Conservation (phyloP, 2,888 invertebrate species). For the Drosophila atripex region DNA sequence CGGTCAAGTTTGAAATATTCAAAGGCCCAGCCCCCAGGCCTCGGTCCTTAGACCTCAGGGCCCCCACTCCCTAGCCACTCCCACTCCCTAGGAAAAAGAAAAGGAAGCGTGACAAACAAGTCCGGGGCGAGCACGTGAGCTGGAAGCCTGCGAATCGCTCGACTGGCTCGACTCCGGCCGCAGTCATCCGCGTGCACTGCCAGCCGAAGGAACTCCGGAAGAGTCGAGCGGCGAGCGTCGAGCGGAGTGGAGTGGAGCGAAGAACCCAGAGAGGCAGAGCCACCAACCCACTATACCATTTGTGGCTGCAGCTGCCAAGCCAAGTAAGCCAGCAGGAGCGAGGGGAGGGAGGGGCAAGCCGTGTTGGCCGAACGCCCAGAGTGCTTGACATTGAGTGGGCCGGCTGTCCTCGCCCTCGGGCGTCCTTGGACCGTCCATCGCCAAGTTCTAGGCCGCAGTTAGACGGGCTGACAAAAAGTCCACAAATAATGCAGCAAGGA, state of each 20-base stretch:
- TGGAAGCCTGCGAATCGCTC: slow-evolving; percentile 30
- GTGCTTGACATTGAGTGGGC: slow-evolving; percentile 37
- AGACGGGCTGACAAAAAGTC: slow-evolving; percentile 13
- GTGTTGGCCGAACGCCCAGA: slow-evolving; percentile 41
- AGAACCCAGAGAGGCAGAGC: slow-evolving; percentile 2
- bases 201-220: slow-evolving; percentile 55
- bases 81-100: slow-evolving; percentile 8
- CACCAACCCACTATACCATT: slow-evolving; percentile 1
- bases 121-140: slow-evolving; percentile 60
- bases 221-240: not conserved
- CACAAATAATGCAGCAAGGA: slow-evolving; percentile 10
- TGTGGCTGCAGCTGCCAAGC: slow-evolving; percentile 43
- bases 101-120: slow-evolving; percentile 50
- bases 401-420: slow-evolving; percentile 40
- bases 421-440: slow-evolving; percentile 47
- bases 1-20: slow-evolving; percentile 74
- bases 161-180: slow-evolving; percentile 37
- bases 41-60: not conserved
- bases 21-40: slow-evolving; percentile 15
- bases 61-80: not conserved
- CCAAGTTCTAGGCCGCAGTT: slow-evolving; percentile 58
- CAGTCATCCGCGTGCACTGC: slow-evolving; percentile 48
- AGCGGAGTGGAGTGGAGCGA: not conserved
- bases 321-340: slow-evolving; percentile 7
- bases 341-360: not conserved